Evolutionary conservation across 2,888 invertebrate species (phyloP), one percentile per base, ranked within the genome.

Genomic region (Muscina levida): DNA sequence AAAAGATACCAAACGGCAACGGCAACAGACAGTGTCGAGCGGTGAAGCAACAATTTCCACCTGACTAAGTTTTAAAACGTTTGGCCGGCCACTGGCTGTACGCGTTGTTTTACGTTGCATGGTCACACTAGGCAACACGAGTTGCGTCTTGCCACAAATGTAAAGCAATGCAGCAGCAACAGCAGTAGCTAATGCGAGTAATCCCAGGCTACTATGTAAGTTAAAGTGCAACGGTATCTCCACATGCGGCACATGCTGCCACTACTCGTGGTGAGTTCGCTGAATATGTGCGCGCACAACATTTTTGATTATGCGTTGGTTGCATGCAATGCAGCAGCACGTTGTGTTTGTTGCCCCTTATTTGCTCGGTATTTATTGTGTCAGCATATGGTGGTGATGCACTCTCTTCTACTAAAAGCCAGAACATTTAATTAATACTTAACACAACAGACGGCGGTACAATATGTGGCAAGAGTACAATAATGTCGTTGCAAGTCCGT

Each of bases 221-320:
- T 53, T 53, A 42, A 68, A 62, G 51, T 71, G 73, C 73, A 80
- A 74, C 77, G 77, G 77, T 81, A 74, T 67, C 59, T 31, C 59
- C 44, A 56, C 80, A 81, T 74, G 80, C 4, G 59, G 71, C 80
- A 74, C 80, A 80, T 67, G 77, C 66, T 70, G 66, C n/a, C n/a
- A n/a, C n/a, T n/a, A n/a, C 70, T 73, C 46, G 15, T 53, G n/a
- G 1, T 15, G 15, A 51, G 19, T 19, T 19, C 51, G 8, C 8
- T 15, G 37, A 13, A 10, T 57, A 8, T 57, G 31, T 31, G 17
- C 11, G 57, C n/a, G n/a, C 15, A 37, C 39, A 59, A 59, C 59
- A 59, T 59, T 59, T 59, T 39, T 37, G 59, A 11, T n/a, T 59
- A 4, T 59, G 39, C 17, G 19, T 15, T 15, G 62, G 19, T 15